Percentiles rank a stretch among this genome's conserved stretches.
Evolutionary conservation across 1,140 invertebrate species (phyloP).

Genomic region (Drosophila nigromelanica): DNA sequence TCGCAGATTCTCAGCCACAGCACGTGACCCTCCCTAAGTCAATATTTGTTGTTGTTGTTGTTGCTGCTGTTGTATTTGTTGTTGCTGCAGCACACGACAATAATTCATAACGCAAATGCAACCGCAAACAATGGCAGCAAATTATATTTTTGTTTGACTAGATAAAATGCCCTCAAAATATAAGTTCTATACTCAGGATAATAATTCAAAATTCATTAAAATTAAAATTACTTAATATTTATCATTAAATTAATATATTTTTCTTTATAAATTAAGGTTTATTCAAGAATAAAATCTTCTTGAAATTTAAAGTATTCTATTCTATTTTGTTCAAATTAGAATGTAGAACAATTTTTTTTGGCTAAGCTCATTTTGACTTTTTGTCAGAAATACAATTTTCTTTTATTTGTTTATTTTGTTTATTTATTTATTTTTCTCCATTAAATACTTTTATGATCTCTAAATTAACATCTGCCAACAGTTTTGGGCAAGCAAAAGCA

Average conservation of each 20-base stretch:
- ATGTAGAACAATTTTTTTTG: no score
- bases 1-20: slow-evolving; percentile 49
- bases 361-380: slow-evolving; percentile 30
- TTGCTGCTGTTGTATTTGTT: not conserved
- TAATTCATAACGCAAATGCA: slow-evolving; percentile 60
- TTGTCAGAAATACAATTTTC: slow-evolving; percentile 26
- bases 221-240: no score
- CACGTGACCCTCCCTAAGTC: slow-evolving; percentile 60
- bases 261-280: no score
- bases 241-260: no score
- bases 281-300: no score
- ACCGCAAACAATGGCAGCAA: slow-evolving; percentile 24
- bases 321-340: no score
- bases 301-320: no score
- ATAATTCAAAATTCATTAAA: no score
- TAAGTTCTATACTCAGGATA: not conserved
- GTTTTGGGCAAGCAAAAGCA: slow-evolving; percentile 7
- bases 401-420: not conserved
- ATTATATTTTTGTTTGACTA: slow-evolving; percentile 53
- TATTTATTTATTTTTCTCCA: not conserved
- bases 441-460: slow-evolving; percentile 8
- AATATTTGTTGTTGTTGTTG: slow-evolving; percentile 56
- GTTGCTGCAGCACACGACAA: slow-evolving; percentile 49
- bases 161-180: slow-evolving; percentile 51
- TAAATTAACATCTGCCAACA: slow-evolving; percentile 11